phyloP scores from a whole-genome alignment of 2,797 vertebrate species.

The Sylvia borin region DNA sequence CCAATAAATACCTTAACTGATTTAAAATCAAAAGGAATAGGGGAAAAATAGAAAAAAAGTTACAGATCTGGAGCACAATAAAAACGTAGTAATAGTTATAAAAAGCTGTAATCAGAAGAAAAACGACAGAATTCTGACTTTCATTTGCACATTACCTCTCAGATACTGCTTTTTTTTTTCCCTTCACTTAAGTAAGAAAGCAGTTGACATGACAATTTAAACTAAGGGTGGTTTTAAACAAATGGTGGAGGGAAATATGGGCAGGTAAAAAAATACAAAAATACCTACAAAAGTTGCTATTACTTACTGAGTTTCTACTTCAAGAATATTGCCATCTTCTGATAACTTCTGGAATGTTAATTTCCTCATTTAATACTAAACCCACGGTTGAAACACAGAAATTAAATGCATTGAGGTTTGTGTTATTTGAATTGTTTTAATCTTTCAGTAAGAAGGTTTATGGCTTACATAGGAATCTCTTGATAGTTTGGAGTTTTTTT shows the following conservation, averaged over 20 bases:
- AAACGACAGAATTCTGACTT: background rate
- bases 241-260: accelerated
- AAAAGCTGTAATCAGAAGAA: background rate
- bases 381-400: background rate
- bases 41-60: background rate
- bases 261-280: background rate
- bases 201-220: background rate
- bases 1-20: background rate
- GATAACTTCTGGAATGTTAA: background rate
- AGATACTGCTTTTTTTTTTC: background rate
- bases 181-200: background rate
- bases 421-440: background rate
- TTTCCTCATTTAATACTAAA: background rate
- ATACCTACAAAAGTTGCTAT: background rate
- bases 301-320: background rate
- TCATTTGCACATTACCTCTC: background rate
- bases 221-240: background rate
- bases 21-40: background rate
- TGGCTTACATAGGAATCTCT: background rate
- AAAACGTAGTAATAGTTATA: background rate
- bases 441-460: background rate
- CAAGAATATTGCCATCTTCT: background rate
- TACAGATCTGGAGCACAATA: background rate
- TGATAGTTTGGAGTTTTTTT: background rate
- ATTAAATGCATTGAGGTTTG: background rate